Evolutionary conservation across 2,113 vertebrate genomes (phyloP).

Genomic region (Rhea pennata): DNA sequence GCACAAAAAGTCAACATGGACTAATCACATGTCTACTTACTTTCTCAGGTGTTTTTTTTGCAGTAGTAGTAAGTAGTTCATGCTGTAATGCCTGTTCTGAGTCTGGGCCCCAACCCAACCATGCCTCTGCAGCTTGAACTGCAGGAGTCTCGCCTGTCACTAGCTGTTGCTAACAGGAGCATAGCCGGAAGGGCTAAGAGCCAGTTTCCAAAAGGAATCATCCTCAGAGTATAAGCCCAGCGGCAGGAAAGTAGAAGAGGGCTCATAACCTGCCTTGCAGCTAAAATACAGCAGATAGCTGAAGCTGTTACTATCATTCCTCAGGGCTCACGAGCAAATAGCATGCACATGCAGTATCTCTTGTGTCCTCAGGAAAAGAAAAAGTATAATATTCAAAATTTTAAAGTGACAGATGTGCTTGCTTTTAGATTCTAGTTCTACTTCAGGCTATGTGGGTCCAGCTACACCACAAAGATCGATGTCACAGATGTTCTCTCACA

Average conservation of each 20-base stretch:
- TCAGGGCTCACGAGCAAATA: neutral
- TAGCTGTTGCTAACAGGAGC: neutral
- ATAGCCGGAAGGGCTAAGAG: neutral
- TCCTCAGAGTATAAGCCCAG: neutral
- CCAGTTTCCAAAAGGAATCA: neutral
- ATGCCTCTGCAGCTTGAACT: neutral
- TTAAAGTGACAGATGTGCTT: neutral
- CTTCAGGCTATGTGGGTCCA: neutral
- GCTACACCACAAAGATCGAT: neutral
- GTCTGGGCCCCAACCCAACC: neutral
- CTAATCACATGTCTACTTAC: fast-evolving
- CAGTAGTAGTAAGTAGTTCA: neutral
- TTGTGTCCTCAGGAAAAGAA: neutral
- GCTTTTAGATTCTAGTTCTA: neutral
- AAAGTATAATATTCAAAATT: neutral
- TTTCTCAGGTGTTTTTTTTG: neutral
- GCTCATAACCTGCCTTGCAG: neutral
- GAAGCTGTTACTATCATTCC: neutral
- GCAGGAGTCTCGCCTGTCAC: neutral
- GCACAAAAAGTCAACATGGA: neutral
- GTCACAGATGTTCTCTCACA: conserved; percentile 20
- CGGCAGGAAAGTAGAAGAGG: neutral
- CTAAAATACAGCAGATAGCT: neutral
- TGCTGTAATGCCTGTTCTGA: neutral
- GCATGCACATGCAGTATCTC: neutral